These are phyloP conservation scores for Lutraria rhynchaena DNA, from an alignment of 1,140 invertebrate genomes.

Conservation along the genomic window DNA sequence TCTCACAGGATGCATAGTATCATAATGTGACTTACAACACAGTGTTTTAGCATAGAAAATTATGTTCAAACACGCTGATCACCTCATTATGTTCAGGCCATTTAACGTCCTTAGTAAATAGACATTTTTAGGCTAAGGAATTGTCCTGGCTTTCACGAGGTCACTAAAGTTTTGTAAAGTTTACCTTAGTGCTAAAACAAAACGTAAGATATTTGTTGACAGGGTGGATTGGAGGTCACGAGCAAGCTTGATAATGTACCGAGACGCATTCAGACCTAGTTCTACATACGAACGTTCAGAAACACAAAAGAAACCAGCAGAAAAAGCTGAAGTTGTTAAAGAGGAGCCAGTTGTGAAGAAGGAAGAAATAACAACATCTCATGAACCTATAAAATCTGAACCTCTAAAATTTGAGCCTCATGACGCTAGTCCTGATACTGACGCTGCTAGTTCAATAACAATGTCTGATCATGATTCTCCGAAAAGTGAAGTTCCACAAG, in stretches of 20 bases:
- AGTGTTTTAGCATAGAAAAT: too few species aligned
- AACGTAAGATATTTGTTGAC: slow-evolving; percentile 49
- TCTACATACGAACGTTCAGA: slow-evolving; percentile 16
- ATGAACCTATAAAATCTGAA: background rate
- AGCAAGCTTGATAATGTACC: slow-evolving; percentile 45
- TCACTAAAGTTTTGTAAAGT: too few species aligned
- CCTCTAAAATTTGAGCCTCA: slow-evolving; percentile 1
- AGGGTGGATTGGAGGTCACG: slow-evolving; percentile 48
- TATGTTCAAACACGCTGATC: too few species aligned
- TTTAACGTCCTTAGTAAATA: too few species aligned
- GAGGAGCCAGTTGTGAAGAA: slow-evolving; percentile 12
- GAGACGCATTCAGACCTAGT: slow-evolving; percentile 45
- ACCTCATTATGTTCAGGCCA: too few species aligned
- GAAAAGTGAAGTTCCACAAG: slow-evolving; percentile 20
- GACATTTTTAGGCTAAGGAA: too few species aligned
- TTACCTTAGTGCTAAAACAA: slow-evolving; percentile 18
- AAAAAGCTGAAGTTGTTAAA: slow-evolving; percentile 8
- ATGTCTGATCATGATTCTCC: slow-evolving; percentile 46
- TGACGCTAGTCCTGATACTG: slow-evolving; percentile 46
- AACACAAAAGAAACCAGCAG: background rate
- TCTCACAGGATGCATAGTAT: too few species aligned
- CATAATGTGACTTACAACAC: too few species aligned
- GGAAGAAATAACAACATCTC: slow-evolving; percentile 7
- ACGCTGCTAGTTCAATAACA: slow-evolving; percentile 48
- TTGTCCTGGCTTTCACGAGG: too few species aligned